Percentiles rank a stretch among this genome's conserved stretches.
Conservation (phyloP, 2,888 invertebrate species). For the Sisyra nigra region DNA sequence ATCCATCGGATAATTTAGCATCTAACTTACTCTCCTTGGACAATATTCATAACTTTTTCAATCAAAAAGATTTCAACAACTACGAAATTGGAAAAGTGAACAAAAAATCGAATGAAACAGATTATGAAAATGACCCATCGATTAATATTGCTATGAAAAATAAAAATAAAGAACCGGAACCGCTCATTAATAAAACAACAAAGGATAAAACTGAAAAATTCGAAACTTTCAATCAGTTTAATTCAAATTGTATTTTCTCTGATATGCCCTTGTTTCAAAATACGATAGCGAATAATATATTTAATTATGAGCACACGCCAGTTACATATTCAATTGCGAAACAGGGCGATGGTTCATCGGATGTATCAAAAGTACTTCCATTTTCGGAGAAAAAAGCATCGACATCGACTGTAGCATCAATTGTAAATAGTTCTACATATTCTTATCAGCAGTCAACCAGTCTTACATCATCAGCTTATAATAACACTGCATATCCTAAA, state of each 20-base stretch:
- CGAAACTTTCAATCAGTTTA: neutral
- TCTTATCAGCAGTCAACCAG: neutral
- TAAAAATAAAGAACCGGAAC: neutral
- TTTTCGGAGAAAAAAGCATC: neutral
- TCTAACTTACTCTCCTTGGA: conserved; percentile 25
- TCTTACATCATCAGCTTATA: too few species aligned
- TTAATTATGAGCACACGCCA: conserved; percentile 8
- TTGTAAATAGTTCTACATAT: neutral
- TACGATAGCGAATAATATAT: conserved; percentile 3
- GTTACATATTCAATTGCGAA: conserved; percentile 1
- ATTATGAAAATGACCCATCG: neutral
- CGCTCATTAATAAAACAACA: neutral
- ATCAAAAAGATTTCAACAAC: neutral
- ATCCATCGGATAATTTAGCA: conserved; percentile 21
- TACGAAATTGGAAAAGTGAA: neutral
- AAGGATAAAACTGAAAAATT: neutral
- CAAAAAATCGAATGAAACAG: neutral
- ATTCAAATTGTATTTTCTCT: conserved; percentile 4
- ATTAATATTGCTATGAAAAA: too few species aligned
- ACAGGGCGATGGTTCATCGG: neutral
- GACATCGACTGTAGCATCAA: neutral
- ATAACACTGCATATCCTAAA: too few species aligned
- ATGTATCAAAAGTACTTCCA: neutral
- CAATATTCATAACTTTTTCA: conserved; percentile 17
- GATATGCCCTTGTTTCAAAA: conserved; percentile 4